Percentiles rank a stretch among this genome's conserved stretches.
Conservation (phyloP, 2,888 invertebrate genomes). For the Myopa testacea region DNA sequence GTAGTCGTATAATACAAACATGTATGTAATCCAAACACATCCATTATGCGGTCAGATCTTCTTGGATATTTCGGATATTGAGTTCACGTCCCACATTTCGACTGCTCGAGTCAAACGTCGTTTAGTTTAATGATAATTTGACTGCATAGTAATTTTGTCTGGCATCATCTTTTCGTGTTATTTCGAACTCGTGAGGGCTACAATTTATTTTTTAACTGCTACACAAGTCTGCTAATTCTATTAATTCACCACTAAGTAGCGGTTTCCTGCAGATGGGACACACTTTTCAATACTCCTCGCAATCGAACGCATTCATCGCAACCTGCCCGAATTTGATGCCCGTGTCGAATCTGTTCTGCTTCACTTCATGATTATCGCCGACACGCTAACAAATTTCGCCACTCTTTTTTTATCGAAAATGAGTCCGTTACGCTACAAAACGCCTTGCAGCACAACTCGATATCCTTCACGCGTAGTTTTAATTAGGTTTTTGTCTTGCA, state of each 20-base stretch:
- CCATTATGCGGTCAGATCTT: too few species aligned
- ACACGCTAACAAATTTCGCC: constrained; percentile 24
- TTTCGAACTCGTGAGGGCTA: too few species aligned
- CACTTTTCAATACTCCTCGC: background rate
- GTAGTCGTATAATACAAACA: background rate
- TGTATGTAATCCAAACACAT: background rate
- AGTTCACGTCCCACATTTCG: too few species aligned
- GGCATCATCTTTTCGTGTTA: too few species aligned
- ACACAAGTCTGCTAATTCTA: background rate
- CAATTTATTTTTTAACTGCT: background rate
- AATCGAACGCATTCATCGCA: background rate
- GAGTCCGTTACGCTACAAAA: too few species aligned
- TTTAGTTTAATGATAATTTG: background rate
- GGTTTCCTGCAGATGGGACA: background rate
- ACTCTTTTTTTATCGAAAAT: background rate
- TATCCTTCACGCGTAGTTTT: too few species aligned
- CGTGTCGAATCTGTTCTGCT: background rate
- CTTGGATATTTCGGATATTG: too few species aligned
- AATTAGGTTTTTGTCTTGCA: too few species aligned
- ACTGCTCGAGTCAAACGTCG: background rate
- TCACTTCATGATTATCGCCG: constrained; percentile 25
- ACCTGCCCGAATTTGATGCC: constrained; percentile 23
- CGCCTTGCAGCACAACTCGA: too few species aligned
- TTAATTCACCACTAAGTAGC: background rate
- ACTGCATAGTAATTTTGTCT: background rate